phyloP scores from a whole-genome alignment of 53 echinoderm and acorn worm species.

The Hippasteria phrygiana region DNA sequence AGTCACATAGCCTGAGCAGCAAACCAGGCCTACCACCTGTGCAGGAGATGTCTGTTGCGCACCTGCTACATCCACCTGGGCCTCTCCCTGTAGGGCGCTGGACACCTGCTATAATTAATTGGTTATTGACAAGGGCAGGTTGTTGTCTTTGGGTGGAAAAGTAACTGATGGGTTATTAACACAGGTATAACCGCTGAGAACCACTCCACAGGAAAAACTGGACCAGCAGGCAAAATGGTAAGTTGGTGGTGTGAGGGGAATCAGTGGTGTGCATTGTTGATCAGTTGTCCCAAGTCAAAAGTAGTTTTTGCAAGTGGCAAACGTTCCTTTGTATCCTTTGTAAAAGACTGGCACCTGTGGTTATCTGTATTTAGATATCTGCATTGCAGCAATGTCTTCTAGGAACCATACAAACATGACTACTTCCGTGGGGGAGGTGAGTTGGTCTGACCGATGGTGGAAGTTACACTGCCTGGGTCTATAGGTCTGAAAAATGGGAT shows the following conservation, averaged over 20 bases:
- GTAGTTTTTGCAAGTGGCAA: no score
- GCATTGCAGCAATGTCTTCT: no score
- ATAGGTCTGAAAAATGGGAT: no score
- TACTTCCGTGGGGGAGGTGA: no score
- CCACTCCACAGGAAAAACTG: neutral
- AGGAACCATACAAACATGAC: no score
- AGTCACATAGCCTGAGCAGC: neutral
- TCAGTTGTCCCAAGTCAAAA: no score
- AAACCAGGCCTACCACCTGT: conserved; percentile 1
- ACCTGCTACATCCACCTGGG: conserved; percentile 48
- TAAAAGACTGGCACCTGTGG: no score
- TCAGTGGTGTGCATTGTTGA: neutral
- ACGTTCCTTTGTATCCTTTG: no score
- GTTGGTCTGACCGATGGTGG: no score
- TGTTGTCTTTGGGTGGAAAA: neutral
- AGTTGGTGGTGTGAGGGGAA: neutral
- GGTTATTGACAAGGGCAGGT: conserved; percentile 28
- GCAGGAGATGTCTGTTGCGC: neutral
- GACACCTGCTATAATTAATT: conserved; percentile 44
- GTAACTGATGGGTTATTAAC: neutral
- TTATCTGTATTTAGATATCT: no score
- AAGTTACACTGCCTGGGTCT: no score
- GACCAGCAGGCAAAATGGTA: neutral
- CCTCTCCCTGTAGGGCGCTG: conserved; percentile 1
- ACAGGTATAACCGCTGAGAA: neutral